phyloP scores from a whole-genome alignment of 1,140 invertebrate genomes.

The Eupristina koningsbergeri region DNA sequence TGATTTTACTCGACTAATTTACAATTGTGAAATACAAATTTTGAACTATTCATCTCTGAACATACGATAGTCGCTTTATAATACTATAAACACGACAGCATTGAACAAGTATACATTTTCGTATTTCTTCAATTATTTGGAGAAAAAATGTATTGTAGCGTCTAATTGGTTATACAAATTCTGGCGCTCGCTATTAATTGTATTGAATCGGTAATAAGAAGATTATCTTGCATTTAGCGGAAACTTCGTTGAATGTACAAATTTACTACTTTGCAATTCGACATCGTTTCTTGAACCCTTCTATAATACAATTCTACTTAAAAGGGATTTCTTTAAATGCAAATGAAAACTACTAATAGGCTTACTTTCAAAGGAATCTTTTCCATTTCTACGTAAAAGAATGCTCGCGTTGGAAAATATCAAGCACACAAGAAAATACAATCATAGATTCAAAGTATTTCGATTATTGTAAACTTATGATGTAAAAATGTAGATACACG shows the following conservation, averaged over 20 bases:
- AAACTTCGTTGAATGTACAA: background rate
- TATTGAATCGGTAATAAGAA: background rate
- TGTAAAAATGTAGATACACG: background rate
- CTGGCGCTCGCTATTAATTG: slow-evolving; percentile 29
- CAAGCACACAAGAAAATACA: background rate
- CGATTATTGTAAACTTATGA: background rate
- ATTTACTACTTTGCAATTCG: slow-evolving; percentile 10
- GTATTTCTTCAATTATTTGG: background rate
- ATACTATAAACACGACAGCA: background rate
- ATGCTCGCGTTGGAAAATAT: background rate
- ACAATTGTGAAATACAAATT: background rate
- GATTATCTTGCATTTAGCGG: slow-evolving; percentile 1
- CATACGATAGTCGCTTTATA: background rate
- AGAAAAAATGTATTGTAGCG: background rate
- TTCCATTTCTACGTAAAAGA: background rate
- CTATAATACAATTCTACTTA: background rate
- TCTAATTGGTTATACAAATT: slow-evolving; percentile 28
- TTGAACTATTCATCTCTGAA: too few relatives aligned
- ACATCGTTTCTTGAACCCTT: slow-evolving; percentile 19
- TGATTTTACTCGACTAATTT: background rate
- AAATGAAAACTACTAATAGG: slow-evolving; percentile 24
- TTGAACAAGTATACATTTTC: background rate
- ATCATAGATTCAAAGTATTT: background rate
- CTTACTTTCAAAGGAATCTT: slow-evolving; percentile 2
- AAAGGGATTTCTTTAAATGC: slow-evolving; percentile 5